A percentile compares a stretch with the other conserved stretches of the same genome.
Conservation (phyloP, 2,888 invertebrate genomes). For the Pristionchus entomophagus region DNA sequence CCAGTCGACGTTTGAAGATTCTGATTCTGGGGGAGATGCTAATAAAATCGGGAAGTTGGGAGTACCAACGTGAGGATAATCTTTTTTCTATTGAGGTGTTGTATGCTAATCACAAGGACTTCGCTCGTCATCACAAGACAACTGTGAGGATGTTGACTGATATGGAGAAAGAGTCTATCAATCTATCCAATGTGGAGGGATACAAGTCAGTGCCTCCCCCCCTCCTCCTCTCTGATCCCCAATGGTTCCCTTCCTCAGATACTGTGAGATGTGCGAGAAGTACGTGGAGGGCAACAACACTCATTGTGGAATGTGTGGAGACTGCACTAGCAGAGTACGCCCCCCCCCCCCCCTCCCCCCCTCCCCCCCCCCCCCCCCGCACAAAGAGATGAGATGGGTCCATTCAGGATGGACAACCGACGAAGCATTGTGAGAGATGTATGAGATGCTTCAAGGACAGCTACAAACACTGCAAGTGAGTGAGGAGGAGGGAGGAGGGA, state of each 20-base stretch:
- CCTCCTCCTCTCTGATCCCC: not conserved
- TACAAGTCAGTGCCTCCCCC: conserved; percentile 56
- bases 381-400: not conserved
- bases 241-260: conserved; percentile 51
- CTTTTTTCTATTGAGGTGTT: conserved; percentile 64
- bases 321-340: conserved; percentile 65
- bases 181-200: conserved; percentile 57
- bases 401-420: conserved; percentile 57
- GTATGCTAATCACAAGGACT: conserved; percentile 69
- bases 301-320: conserved; percentile 67
- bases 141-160: conserved; percentile 71
- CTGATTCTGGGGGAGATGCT: too few relatives aligned
- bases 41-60: too few relatives aligned
- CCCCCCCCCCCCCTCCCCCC: not conserved
- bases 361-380: too few relatives aligned
- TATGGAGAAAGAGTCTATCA: conserved; percentile 57
- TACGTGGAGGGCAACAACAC: conserved; percentile 64
- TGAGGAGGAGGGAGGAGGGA: not conserved
- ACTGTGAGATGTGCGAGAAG: conserved; percentile 65
- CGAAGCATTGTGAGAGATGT: conserved; percentile 66
- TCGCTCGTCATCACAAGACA: conserved; percentile 59
- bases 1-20: too few relatives aligned
- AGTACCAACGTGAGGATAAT: too few relatives aligned
- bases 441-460: conserved; percentile 66
- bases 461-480: conserved; percentile 64